Base-by-base conservation (phyloP, 2,888 invertebrate genomes). In the Pristionchus exspectatus region DNA sequence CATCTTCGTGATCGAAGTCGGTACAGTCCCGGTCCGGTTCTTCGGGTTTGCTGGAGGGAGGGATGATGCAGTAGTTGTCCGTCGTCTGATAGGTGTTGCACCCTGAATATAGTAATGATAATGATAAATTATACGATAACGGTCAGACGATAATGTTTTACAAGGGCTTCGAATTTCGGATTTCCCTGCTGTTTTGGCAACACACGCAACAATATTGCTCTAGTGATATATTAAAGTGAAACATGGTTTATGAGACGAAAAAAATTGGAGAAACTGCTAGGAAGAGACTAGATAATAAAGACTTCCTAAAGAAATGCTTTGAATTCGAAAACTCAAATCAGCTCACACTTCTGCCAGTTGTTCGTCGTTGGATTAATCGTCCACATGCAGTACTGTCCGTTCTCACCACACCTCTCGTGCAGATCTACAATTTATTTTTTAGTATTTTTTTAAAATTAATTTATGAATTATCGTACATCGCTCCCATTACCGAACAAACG, bases 311-410 rank as follows among this genome's bases (percentile, higher is more conserved):
- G n/a, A n/a, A n/a, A n/a, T n/a, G n/a, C n/a, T n/a, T n/a, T n/a
- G n/a, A n/a, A n/a, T n/a, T n/a, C n/a, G 21, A 30, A 9, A 69
- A 59, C 16, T 12, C 59, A 59, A 59, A 7, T 27, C 74, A 38
- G n/a, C 50, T 50, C 81, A 81, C 44, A 44, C 7, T 81, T 54
- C 27, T 50, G 81, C 74, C 74, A 74, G 38, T 74, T 74, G 24
- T 74, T 74, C 74, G 74, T 74, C 38, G 24, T 16, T 2, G 74
- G 74, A 9, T 74, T 74, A 38, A 74, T 74, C 30, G 24, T 44
- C 74, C 74, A 74, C 74, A 74, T 74, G 74, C 74, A 74, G 24
- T 74, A 74, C 74, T 2, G 5, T 38, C 74, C 74, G 21, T 74
- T 33, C 9, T 18, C n/a, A 10, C n/a, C n/a, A 21, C 74, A 74